These are phyloP conservation scores for Styela clava DNA, from an alignment of 23 tunicate species.

Conservation along the genomic window DNA sequence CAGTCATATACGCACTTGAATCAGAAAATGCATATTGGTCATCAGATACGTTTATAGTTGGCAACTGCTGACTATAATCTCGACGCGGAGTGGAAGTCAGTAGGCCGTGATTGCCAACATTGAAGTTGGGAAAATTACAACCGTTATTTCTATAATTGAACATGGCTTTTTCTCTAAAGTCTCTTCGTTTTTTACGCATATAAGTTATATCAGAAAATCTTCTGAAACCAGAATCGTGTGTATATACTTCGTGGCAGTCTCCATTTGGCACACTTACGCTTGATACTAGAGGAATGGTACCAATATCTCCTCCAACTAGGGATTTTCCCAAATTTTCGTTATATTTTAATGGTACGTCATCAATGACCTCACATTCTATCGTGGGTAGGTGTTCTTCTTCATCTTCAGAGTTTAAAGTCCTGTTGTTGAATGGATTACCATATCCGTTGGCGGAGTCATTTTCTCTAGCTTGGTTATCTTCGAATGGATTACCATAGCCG, in stretches of 20 bases:
- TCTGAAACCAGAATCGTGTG: background rate
- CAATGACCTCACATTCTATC: background rate
- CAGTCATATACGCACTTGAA: constrained; percentile 9
- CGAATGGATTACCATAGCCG: background rate
- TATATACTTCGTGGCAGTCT: background rate
- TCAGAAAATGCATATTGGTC: constrained; percentile 1
- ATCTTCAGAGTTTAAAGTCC: background rate
- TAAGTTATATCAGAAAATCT: background rate
- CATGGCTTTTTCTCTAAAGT: background rate
- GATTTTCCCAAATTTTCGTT: background rate
- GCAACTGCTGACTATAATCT: background rate
- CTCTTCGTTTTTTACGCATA: background rate
- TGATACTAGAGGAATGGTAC: background rate
- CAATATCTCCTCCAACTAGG: background rate
- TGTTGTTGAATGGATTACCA: background rate
- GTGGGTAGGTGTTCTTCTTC: background rate
- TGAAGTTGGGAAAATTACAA: background rate
- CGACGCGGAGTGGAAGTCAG: background rate
- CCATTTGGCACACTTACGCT: background rate
- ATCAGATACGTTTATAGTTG: background rate
- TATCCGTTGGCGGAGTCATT: too few relatives aligned
- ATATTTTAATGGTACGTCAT: background rate
- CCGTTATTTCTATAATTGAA: background rate
- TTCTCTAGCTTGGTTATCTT: background rate
- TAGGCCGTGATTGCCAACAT: background rate